phyloP scores from a whole-genome alignment of 2,888 invertebrate genomes.

The Cephus runcator region DNA sequence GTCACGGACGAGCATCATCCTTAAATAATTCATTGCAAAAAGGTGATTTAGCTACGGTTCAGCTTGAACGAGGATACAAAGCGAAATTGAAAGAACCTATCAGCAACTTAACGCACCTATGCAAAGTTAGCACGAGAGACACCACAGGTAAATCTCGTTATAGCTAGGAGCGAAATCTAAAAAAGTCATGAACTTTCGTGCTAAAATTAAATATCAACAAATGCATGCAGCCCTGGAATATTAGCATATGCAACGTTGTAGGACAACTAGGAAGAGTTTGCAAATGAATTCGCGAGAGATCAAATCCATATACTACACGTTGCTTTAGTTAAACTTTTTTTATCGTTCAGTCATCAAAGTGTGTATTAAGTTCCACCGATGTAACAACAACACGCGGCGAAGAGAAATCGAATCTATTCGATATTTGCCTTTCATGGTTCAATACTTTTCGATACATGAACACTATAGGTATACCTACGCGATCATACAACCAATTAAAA shows the following conservation, averaged over 20 bases:
- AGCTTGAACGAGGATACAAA: neutral
- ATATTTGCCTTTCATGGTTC: neutral
- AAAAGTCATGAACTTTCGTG: neutral
- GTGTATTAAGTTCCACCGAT: neutral
- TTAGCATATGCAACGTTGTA: neutral
- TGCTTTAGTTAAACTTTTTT: neutral
- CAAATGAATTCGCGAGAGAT: neutral
- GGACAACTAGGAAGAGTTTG: neutral
- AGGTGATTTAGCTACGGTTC: neutral
- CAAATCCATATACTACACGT: neutral
- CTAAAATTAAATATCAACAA: neutral
- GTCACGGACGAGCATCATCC: neutral
- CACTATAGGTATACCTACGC: neutral
- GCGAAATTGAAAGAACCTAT: neutral
- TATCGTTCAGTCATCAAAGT: neutral
- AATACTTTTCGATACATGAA: neutral
- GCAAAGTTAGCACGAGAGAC: neutral
- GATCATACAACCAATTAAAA: neutral
- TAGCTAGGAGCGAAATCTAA: neutral
- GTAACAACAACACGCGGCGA: neutral
- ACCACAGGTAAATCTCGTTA: neutral
- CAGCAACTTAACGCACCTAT: neutral
- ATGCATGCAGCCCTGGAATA: neutral
- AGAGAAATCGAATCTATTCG: neutral
- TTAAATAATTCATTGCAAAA: neutral